Conservation (phyloP, 2,113 vertebrate genomes). For the Enhydra lutris region DNA sequence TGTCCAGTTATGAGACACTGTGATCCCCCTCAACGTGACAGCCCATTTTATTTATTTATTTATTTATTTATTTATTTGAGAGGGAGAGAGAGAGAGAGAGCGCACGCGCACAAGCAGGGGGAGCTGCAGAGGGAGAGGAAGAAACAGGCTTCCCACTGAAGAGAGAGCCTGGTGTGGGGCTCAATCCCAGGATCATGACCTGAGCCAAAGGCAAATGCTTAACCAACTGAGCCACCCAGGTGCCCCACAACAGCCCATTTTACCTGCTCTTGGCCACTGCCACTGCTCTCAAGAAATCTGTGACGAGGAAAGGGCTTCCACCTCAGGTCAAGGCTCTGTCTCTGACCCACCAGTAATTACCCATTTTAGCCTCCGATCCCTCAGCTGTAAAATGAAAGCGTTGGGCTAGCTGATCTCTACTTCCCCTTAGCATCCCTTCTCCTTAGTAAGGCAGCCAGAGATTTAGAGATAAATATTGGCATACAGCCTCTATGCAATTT, state of each 20-base stretch:
- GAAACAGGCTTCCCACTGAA: too few species aligned
- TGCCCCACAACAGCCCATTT: neutral
- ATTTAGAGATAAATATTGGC: neutral
- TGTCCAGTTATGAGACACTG: neutral
- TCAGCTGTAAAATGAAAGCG: neutral
- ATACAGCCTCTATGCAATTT: neutral
- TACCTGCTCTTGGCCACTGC: neutral
- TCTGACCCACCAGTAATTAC: neutral
- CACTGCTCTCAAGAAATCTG: neutral
- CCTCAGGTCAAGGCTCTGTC: neutral
- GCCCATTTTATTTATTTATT: neutral
- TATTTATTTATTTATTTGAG: neutral
- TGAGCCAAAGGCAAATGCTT: too few species aligned
- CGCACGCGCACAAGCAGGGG: too few species aligned
- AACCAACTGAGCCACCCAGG: too few species aligned
- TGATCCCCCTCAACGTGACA: neutral
- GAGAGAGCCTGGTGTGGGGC: too few species aligned
- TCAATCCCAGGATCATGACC: too few species aligned
- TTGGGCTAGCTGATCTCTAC: neutral
- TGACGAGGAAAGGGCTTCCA: neutral
- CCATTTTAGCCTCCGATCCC: neutral
- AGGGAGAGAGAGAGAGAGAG: too few species aligned
- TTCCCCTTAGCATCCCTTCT: neutral
- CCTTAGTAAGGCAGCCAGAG: neutral
- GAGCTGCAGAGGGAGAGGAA: too few species aligned